Base-by-base conservation (phyloP, 2,797 vertebrate genomes). In the Simalia tracyae region DNA sequence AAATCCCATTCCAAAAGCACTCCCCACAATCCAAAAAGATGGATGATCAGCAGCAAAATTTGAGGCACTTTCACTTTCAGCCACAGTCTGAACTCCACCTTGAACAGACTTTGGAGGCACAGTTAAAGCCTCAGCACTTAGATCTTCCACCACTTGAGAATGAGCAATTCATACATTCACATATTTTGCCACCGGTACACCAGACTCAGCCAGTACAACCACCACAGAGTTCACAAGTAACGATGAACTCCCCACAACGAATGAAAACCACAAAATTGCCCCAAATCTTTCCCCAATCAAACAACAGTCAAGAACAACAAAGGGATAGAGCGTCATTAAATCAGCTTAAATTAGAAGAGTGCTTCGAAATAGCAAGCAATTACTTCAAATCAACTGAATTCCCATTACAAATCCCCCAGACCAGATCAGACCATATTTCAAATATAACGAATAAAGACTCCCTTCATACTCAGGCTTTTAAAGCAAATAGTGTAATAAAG, bases 121-220 rank as follows among this genome's bases (percentile, higher is more conserved):
- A 95, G 3, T 94, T 97, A 93, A 98, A 98, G 96, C 97, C 97
- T 93, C 97, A 98, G 97, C 98, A 98, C 97, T 98, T 98, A 98
- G 96, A 97, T 93, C 97, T 97, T 92, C 98, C 97, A 94, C 90
- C 97, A 66, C 97, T 97, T 91, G 98, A 98, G 92, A 96, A 97
- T 0, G 97, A 98, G 93, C 98, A 97, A 19, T 98, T 98, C 96
- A 89, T 98, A 93, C 97, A 97, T 88, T 97, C 98, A 57, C 97
- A 97, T 84, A 97, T 98, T 96, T 95, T 98, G 94, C 96, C 97
- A 93, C 96, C 97, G 92, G 97, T 97, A 93, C 96, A 98, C 94
- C 97, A 97, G 28, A 98, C 93, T 2, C 94, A 95, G 91, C 96
- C 96, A 90, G 87, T 90, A 42, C 97, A 96, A 6, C 68, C 95